Evolutionary conservation across 1,140 invertebrate species (phyloP).

Genomic region (Drosophila bifasciata): DNA sequence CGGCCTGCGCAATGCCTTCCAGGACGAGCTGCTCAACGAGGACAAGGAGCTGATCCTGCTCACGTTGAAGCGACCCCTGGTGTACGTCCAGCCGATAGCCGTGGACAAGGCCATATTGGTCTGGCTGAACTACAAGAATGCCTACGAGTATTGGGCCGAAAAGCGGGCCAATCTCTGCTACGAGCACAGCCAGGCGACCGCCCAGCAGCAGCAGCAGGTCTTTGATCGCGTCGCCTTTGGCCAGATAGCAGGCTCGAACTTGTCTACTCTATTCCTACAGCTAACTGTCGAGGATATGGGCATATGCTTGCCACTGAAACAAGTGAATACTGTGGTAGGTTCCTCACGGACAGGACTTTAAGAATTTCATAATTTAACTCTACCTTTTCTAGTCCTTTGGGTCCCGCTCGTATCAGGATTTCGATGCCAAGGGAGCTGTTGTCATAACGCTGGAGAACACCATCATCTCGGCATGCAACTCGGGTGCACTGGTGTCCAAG

Average conservation of each 20-base stretch:
- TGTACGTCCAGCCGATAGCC: constrained; percentile 97
- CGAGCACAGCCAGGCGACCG: constrained; percentile 89
- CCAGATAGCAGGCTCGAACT: constrained; percentile 89
- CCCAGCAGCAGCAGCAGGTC: constrained; percentile 79
- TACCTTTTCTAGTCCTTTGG: constrained; percentile 85
- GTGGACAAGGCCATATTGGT: constrained; percentile 98
- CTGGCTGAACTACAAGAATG: constrained; percentile 99
- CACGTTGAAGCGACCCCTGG: constrained; percentile 94
- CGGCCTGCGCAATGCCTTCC: constrained; percentile 91
- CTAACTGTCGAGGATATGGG: constrained; percentile 98
- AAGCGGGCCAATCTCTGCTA: constrained; percentile 94
- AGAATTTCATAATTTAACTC: constrained; percentile 60
- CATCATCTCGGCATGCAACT: constrained; percentile 95
- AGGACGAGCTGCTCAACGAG: constrained; percentile 96
- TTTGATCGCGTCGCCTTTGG: constrained; percentile 91
- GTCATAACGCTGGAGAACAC: constrained; percentile 97
- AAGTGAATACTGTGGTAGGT: constrained; percentile 86
- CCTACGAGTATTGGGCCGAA: constrained; percentile 99
- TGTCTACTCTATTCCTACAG: constrained; percentile 96
- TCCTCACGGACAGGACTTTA: no score
- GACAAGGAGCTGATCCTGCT: constrained; percentile 98
- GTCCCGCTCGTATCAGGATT: constrained; percentile 88
- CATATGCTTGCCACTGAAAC: constrained; percentile 96
- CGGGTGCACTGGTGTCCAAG: constrained; percentile 91
- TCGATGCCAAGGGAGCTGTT: constrained; percentile 94